Evolutionary conservation across 2,113 vertebrate species (phyloP).

Genomic region (Serinus canaria): DNA sequence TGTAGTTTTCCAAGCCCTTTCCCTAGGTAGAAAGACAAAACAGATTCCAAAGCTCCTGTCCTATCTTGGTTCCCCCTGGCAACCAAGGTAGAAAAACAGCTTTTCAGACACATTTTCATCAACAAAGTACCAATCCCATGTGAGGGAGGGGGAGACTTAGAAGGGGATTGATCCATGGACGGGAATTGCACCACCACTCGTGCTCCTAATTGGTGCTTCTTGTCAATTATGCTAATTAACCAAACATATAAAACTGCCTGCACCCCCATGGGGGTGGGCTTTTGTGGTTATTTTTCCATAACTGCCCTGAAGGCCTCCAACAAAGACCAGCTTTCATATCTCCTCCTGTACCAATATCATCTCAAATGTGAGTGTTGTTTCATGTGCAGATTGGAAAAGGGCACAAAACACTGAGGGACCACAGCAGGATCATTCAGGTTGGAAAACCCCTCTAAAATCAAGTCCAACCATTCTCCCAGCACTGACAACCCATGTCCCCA

Average conservation of each 20-base stretch:
- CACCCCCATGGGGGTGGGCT: accelerated
- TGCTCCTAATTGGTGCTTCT: neutral
- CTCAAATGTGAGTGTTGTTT: neutral
- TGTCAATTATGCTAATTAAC: neutral
- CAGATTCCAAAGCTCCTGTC: neutral
- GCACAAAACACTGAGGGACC: neutral
- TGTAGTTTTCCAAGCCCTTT: neutral
- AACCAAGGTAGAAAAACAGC: neutral
- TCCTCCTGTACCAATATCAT: accelerated
- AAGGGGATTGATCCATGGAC: neutral
- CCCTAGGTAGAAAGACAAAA: neutral
- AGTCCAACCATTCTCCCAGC: neutral
- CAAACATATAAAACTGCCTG: neutral
- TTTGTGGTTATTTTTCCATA: neutral
- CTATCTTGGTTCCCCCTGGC: neutral
- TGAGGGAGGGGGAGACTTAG: neutral
- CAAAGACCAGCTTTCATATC: no score
- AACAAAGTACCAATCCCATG: neutral
- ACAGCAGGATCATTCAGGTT: neutral
- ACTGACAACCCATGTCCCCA: neutral
- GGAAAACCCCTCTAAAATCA: neutral
- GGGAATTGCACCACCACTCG: neutral
- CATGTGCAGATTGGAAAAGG: neutral
- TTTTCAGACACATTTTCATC: neutral
- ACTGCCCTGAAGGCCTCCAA: neutral